Percentiles rank a stretch among this genome's conserved stretches.
Evolutionary conservation across 1,140 invertebrate species (phyloP).

Genomic region (Drosophila virilis): DNA sequence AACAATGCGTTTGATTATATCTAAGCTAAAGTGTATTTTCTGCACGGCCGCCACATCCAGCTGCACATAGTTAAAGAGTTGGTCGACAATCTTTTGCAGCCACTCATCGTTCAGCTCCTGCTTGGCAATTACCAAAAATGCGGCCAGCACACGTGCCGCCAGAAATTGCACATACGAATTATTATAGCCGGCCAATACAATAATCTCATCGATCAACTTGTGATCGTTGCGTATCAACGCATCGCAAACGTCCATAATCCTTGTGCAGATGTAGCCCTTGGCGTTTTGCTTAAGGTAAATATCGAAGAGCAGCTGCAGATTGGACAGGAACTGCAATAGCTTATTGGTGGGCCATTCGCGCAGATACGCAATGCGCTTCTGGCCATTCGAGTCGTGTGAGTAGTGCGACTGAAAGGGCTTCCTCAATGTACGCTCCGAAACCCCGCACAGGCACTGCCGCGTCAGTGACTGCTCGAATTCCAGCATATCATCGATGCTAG

Average conservation of each 20-base stretch:
- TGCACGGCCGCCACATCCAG: slow-evolving; percentile 86
- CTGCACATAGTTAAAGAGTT: slow-evolving; percentile 86
- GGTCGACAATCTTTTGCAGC: slow-evolving; percentile 90
- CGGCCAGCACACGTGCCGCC: slow-evolving; percentile 91
- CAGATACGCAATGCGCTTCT: slow-evolving; percentile 86
- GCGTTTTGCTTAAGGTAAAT: slow-evolving; percentile 93
- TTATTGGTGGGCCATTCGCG: slow-evolving; percentile 90
- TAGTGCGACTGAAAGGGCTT: slow-evolving; percentile 89
- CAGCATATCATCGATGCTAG: slow-evolving; percentile 72
- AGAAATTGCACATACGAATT: slow-evolving; percentile 93
- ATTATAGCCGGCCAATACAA: slow-evolving; percentile 90
- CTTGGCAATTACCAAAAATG: slow-evolving; percentile 93
- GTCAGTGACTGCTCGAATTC: slow-evolving; percentile 88
- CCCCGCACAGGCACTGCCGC: slow-evolving; percentile 91
- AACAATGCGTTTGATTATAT: slow-evolving; percentile 92
- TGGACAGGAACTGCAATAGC: slow-evolving; percentile 91
- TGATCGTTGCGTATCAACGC: slow-evolving; percentile 92
- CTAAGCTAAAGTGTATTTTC: slow-evolving; percentile 92
- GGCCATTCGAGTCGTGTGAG: slow-evolving; percentile 85
- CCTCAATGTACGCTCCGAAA: slow-evolving; percentile 88
- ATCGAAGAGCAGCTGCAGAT: slow-evolving; percentile 92
- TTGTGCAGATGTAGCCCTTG: slow-evolving; percentile 91
- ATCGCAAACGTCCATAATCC: slow-evolving; percentile 91
- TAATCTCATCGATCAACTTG: slow-evolving; percentile 92
- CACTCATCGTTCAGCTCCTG: slow-evolving; percentile 91